Evolutionary conservation across 2,797 vertebrate genomes (phyloP).

Genomic region (Darevskia nairensis): DNA sequence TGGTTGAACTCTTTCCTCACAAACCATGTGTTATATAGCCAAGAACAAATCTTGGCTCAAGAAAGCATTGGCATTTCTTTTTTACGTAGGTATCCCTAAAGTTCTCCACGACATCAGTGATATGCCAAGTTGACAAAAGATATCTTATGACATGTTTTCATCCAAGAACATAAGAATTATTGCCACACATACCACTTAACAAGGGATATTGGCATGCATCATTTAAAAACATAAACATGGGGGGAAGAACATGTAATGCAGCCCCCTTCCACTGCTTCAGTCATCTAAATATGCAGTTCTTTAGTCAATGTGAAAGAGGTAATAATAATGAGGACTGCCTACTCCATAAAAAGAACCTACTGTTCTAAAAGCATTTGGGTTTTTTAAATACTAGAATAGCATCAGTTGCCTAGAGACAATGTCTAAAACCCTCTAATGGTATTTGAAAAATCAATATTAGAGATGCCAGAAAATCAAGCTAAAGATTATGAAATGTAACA

Average conservation of each 20-base stretch:
- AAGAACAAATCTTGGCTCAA: too few relatives aligned
- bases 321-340: not conserved
- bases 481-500: not conserved
- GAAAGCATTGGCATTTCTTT: too few relatives aligned
- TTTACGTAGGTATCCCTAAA: not conserved
- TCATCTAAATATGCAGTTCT: not conserved
- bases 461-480: not conserved
- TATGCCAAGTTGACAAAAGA: not conserved
- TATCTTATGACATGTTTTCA: not conserved
- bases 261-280: not conserved
- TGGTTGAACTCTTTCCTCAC: too few relatives aligned
- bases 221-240: not conserved
- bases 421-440: constrained; percentile 1
- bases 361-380: not conserved
- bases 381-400: not conserved
- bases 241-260: not conserved
- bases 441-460: not conserved
- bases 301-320: not conserved
- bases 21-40: too few relatives aligned
- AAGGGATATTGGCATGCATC: not conserved
- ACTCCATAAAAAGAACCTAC: not conserved
- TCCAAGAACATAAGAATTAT: not conserved
- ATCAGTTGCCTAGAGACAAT: not conserved
- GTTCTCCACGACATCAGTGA: not conserved
- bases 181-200: not conserved